phyloP scores from a whole-genome alignment of 2,888 invertebrate species.

The Augiades crinisus region DNA sequence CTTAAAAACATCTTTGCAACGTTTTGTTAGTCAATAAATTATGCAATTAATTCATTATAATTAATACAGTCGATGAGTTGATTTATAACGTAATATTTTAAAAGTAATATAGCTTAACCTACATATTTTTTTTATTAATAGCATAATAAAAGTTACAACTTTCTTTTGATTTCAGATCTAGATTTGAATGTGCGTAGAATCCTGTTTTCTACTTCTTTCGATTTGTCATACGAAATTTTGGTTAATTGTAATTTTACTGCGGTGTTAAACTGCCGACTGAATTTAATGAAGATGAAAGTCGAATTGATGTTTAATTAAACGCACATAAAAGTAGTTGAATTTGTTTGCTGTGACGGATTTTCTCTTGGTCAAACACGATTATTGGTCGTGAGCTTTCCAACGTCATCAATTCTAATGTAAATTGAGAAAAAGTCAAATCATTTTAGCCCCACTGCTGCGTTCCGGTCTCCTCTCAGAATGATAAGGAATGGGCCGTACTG shows the following conservation, averaged over 20 bases:
- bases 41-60: no score
- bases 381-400: not conserved
- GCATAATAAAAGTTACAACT: slow-evolving; percentile 7
- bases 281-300: slow-evolving; percentile 11
- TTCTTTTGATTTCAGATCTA: slow-evolving; percentile 15
- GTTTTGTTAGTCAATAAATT: no score
- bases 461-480: no score
- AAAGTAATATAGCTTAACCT: not conserved
- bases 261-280: not conserved
- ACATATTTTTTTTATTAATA: slow-evolving; percentile 16
- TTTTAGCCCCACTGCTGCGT: no score
- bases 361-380: slow-evolving; percentile 15
- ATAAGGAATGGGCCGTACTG: no score
- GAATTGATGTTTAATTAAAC: slow-evolving; percentile 15
- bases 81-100: not conserved
- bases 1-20: no score
- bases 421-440: slow-evolving; percentile 7
- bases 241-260: not conserved
- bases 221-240: not conserved
- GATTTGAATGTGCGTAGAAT: not conserved
- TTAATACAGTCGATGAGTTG: not conserved
- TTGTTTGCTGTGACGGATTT: not conserved
- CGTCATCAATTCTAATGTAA: slow-evolving; percentile 10
- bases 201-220: not conserved
- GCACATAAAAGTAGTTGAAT: not conserved